Evolutionary conservation across 2,797 vertebrate genomes (phyloP), one percentile per base, ranked within the genome.

Genomic region (Anguilla marmorata): DNA sequence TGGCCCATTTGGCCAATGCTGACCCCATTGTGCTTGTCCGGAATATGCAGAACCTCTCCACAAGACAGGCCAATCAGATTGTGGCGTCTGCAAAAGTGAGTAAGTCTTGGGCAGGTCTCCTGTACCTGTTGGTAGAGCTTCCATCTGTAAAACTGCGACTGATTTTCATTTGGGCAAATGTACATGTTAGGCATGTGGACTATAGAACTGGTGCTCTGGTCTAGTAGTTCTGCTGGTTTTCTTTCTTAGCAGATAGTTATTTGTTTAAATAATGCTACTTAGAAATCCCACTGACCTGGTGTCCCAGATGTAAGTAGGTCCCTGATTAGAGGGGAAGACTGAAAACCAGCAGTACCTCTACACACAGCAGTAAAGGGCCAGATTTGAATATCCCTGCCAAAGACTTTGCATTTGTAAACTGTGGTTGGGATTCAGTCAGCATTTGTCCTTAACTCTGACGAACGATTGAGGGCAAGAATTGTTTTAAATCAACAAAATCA

Each of bases 1-100:
- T 98, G 89, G 91, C 92, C 9, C 97, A 98, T 92, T 95, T 99
- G 90, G 98, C 98, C 27, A 99, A 97, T 86, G 97, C 97, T 1
- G 92, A 97, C 92, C 96, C 98, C 5, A 93, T 95, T 0, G 89
- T 94, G 37, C 94, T 99, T 84, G 93, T 96, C 89, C 94, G 88
- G 90, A 92, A 89, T 0, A 93, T 99, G 33, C 95, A 96, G 86
- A 97, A 97, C 93, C 94, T 99, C 56, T 97, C 94, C 90, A 96
- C 89, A 91, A 96, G 92, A 85, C 98, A 98, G 80, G 98, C 98
- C 91, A 94, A 92, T 82, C 96, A 97, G 91, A 98, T 99, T 0
- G 90, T 99, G 91, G 97, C 97, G 3, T 98, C 98, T 2, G 98
- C 98, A 56, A 98, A 98, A 92, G 98, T 98, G 87, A 95, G 93